Base-by-base conservation (phyloP, 2,113 vertebrate genomes). In the Thalassarche chlororhynchos region DNA sequence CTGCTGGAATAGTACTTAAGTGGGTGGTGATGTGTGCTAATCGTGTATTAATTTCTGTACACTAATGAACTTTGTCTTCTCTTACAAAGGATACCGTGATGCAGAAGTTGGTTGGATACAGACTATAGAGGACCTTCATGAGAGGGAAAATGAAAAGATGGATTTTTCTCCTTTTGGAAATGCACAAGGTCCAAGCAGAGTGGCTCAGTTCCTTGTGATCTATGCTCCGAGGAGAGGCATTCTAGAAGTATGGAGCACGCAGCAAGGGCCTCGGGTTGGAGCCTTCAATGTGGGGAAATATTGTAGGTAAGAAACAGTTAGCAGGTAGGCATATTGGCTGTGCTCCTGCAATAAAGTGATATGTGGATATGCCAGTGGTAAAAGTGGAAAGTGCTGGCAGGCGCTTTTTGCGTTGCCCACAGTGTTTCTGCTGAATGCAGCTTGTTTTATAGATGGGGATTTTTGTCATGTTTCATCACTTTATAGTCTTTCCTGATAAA, bases 201-300 rank as follows among this genome's bases (percentile, higher is more conserved):
- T 99, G 16, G 99, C 99, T 57, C 99, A 99, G 87, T 99, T 99
- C 94, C 98, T 99, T 49, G 98, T 99, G 46, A 99, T 99, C 93
- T 99, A 99, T 18, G 99, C 99, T 19, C 99, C 99, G 0, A 98
- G 99, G 26, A 98, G 99, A 83, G 99, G 99, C 20, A 99, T 99
- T 96, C 96, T 99, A 94, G 99, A 99, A 98, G 99, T 99, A 85
- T 99, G 99, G 99, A 99, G 98, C 84, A 99, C 99, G 0, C 99
- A 99, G 92, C 99, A 99, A 84, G 99, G 99, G 8, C 99, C 99
- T 69, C 98, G 99, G 6, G 99, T 99, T 2, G 99, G 99, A 34
- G 99, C 99, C 36, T 99, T 99, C 97, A 99, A 99, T 2, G 99
- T 99, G 76, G 99, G 99, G 8, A 99, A 99, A 81, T 98, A 99